A percentile compares a stretch with the other conserved stretches of the same genome.
Evolutionary conservation across 2,797 vertebrate species (phyloP).

Genomic region (Lithobates sylvaticus): DNA sequence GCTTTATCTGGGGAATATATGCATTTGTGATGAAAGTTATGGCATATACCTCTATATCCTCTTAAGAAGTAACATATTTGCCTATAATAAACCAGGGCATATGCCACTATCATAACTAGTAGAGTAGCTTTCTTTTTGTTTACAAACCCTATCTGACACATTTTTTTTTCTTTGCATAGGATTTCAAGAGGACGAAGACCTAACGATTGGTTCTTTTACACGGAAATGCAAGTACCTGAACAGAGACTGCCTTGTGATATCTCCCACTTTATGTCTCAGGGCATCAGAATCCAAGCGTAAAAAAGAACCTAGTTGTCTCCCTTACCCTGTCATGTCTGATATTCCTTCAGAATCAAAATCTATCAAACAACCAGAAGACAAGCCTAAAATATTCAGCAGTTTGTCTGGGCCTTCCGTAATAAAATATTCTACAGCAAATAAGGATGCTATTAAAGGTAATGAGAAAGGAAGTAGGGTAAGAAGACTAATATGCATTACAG

Average conservation of each 20-base stretch:
- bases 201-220: slow-evolving; percentile 59
- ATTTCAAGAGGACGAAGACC: slow-evolving; percentile 35
- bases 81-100: too few relatives aligned
- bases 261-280: slow-evolving; percentile 59
- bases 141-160: not conserved
- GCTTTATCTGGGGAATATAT: too few relatives aligned
- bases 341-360: not conserved
- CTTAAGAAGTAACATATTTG: too few relatives aligned
- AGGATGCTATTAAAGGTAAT: slow-evolving; percentile 32
- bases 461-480: slow-evolving; percentile 40
- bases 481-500: slow-evolving; percentile 43
- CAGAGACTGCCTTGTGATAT: slow-evolving; percentile 60
- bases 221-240: slow-evolving; percentile 64
- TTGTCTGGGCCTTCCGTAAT: slow-evolving; percentile 1
- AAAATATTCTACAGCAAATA: slow-evolving; percentile 44
- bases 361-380: slow-evolving; percentile 5
- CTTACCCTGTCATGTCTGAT: not conserved
- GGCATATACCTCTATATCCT: too few relatives aligned
- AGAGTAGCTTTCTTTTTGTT: too few relatives aligned
- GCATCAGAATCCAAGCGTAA: slow-evolving; percentile 26
- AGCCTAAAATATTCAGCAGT: slow-evolving; percentile 7
- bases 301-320: not conserved
- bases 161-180: slow-evolving; percentile 44
- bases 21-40: too few relatives aligned
- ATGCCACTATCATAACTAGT: too few relatives aligned